phyloP scores from a whole-genome alignment of 2,797 vertebrate species.

The Xiphorhynchus erythropygius region DNA sequence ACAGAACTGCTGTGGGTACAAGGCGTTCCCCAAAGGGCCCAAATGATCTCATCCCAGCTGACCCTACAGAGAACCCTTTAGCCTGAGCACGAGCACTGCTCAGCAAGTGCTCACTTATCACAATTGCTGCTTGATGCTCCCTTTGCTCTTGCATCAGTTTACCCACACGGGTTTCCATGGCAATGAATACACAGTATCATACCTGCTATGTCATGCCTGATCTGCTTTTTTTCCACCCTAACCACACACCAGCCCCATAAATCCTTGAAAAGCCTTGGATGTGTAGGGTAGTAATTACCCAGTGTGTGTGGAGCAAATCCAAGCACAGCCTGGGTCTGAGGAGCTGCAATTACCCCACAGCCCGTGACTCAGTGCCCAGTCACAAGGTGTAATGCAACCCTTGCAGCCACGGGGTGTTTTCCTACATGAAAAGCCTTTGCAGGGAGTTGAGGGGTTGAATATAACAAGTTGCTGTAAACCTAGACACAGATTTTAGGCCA shows the following conservation, averaged over 20 bases:
- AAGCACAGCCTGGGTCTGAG: neutral
- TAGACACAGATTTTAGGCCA: neutral
- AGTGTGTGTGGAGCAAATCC: neutral
- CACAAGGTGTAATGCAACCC: conserved; percentile 51
- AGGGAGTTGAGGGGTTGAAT: neutral
- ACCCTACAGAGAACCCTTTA: neutral
- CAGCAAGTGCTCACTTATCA: neutral
- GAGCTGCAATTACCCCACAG: neutral
- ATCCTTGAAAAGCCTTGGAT: neutral
- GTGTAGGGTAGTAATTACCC: neutral
- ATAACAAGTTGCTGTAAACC: neutral
- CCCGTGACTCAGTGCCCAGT: neutral
- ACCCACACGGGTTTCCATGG: conserved; percentile 6
- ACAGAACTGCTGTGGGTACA: conserved; percentile 1
- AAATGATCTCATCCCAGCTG: conserved; percentile 29
- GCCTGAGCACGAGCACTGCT: neutral
- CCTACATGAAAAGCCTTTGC: neutral
- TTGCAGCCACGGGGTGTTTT: neutral
- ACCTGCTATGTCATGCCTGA: neutral
- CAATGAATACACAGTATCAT: neutral
- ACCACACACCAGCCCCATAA: neutral
- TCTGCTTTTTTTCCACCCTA: neutral
- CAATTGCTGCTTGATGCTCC: neutral
- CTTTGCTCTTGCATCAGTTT: conserved; percentile 4
- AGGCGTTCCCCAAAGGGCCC: conserved; percentile 15